Percentiles rank a stretch among this genome's conserved stretches.
Conservation (phyloP, 2,113 vertebrate species). For the Brienomyrus brachyistius region DNA sequence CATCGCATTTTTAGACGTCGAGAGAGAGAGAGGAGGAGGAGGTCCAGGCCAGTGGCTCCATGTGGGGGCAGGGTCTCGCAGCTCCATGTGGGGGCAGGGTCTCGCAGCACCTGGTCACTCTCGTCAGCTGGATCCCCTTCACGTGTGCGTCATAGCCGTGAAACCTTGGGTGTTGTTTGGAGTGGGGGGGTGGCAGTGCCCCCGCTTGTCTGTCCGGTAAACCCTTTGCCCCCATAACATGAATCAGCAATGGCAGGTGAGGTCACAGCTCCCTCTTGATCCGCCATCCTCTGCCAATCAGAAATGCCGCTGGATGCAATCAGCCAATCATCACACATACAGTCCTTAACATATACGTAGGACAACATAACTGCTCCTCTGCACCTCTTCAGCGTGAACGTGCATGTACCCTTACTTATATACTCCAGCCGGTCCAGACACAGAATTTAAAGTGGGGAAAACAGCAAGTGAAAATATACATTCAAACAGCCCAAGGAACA, state of each 20-base stretch:
- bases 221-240: slow-evolving; percentile 31
- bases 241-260: slow-evolving; percentile 27
- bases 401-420: background rate
- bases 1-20: background rate
- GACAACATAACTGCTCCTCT: background rate
- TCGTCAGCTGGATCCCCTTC: background rate
- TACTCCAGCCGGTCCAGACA: background rate
- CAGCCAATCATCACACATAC: background rate
- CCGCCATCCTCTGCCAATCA: slow-evolving; percentile 39
- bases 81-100: background rate
- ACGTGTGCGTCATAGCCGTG: background rate
- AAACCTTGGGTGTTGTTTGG: background rate
- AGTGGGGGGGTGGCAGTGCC: background rate
- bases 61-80: background rate
- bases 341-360: background rate
- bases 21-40: background rate
- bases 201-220: background rate
- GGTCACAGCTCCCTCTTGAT: slow-evolving; percentile 28
- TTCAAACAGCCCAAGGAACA: background rate
- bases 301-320: slow-evolving; percentile 1
- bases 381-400: background rate
- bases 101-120: background rate
- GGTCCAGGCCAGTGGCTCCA: background rate
- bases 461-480: background rate
- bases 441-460: background rate